Base-by-base conservation (phyloP, 2,113 vertebrate genomes). In the Triplophysa siluroides region DNA sequence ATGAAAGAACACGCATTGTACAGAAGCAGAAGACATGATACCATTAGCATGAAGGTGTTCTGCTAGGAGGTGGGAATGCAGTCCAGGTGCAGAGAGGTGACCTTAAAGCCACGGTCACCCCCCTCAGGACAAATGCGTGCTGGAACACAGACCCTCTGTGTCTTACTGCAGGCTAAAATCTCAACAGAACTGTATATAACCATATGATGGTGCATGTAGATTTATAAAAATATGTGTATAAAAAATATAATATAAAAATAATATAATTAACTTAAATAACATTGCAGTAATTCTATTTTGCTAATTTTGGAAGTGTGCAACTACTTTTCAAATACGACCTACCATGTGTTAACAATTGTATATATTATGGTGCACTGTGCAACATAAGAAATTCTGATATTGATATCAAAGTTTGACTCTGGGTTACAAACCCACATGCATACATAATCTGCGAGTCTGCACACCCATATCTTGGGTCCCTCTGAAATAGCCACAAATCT, bases 31-130 rank as follows among this genome's bases (percentile, higher is more conserved):
- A 21, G 26, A 58, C 29, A 19, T 19, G 0, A 56, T 56, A 21
- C 8, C 54, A 10, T 58, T 21, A 41, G 54, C n/a, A 23, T 1
- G 54, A 29, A 73, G 54, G 54, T 43, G 71, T 73, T 56, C 19
- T 41, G 33, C 41, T 72, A 60, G 60, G 7, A 73, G 13, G n/a
- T 73, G 71, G 33, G 71, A 73, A 73, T 73, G 54, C 29, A 60
- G 54, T 18, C 71, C 54, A 61, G 54, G 71, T 66, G 38, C 21
- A 41, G 29, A 73, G n/a, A 43, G 54, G 18, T 10, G 54, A 61
- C 54, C 33, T 43, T 3, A 41, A n/a, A 60, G 8, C 3, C 18
- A 23, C 3, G 52, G 12, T 60, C n/a, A 43, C 1, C n/a, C 56
- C 71, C 71, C 71, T 61, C 24, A 24, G 50, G 78, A 56, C 41